Percentiles rank a stretch among this genome's conserved stretches.
phyloP scores from a whole-genome alignment of 2,113 vertebrate species.

The Sterna hirundo region DNA sequence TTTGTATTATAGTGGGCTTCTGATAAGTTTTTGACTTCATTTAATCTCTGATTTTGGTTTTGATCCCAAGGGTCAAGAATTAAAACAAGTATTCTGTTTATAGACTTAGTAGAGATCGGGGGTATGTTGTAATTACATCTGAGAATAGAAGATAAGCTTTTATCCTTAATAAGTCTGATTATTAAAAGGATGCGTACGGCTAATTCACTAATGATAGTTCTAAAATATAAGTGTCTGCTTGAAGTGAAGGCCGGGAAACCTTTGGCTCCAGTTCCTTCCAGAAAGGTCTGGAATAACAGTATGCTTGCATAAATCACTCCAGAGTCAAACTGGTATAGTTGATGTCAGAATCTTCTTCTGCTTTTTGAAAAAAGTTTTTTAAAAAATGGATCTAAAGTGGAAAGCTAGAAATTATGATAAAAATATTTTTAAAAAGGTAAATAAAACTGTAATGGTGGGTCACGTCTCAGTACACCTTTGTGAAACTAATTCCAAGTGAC shows the following conservation, averaged over 20 bases:
- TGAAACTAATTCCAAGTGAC: not conserved
- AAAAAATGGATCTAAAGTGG: not conserved
- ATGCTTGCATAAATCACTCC: not conserved
- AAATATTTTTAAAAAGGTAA: not conserved
- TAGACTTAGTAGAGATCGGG: conserved; percentile 23
- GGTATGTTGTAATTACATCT: conserved; percentile 34
- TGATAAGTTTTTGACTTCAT: conserved; percentile 27
- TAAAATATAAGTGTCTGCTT: not conserved
- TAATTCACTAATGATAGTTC: conserved; percentile 23
- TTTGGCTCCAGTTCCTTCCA: not conserved
- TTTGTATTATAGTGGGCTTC: not conserved
- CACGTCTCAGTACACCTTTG: not conserved
- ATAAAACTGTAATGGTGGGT: not conserved
- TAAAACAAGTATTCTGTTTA: conserved; percentile 40
- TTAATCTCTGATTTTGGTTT: conserved; percentile 48
- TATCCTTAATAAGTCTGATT: conserved; percentile 1
- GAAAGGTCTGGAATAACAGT: not conserved
- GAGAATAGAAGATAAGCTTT: conserved; percentile 27
- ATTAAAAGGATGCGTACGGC: not conserved
- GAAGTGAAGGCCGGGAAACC: not conserved
- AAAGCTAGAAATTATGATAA: not conserved
- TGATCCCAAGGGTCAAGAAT: conserved; percentile 25
- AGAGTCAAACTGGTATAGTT: not conserved
- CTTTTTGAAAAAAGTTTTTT: not conserved
- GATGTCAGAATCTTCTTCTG: not conserved